Conservation (phyloP, 2,113 vertebrate genomes). For the Leucoraja erinaceus region DNA sequence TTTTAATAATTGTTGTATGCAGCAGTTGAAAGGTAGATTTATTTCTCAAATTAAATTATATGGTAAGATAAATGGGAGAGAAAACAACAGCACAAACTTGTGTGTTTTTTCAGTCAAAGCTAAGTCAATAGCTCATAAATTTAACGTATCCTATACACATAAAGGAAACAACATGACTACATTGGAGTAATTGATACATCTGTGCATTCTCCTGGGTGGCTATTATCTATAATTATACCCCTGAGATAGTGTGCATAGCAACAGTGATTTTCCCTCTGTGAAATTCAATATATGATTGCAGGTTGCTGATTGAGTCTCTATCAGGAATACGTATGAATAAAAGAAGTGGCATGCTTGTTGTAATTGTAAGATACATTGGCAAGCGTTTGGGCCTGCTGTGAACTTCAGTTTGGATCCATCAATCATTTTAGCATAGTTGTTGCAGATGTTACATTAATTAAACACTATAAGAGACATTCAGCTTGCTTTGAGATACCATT, state of each 20-base stretch:
- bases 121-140: conserved; percentile 16
- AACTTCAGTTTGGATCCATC: not conserved
- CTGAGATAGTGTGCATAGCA: conserved; percentile 37
- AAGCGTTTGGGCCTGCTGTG: not conserved
- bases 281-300: conserved; percentile 27
- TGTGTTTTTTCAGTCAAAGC: conserved; percentile 7
- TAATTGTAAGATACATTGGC: not conserved
- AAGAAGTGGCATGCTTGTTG: not conserved
- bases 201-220: conserved; percentile 35
- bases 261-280: conserved; percentile 37
- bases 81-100: conserved; percentile 13
- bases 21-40: not conserved
- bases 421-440: not conserved
- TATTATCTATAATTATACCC: conserved; percentile 38
- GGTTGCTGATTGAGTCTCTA: conserved; percentile 9
- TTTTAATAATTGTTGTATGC: conserved; percentile 1
- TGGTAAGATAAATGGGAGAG: not conserved
- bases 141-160: not conserved
- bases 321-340: conserved; percentile 24
- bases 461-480: not conserved
- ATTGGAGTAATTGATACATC: conserved; percentile 37
- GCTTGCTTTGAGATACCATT: not conserved
- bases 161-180: conserved; percentile 34
- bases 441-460: not conserved
- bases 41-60: conserved; percentile 36